A percentile compares a stretch with the other conserved stretches of the same genome.
Evolutionary conservation across 1,140 invertebrate species (phyloP).

Genomic region (Chrysopa pallens): DNA sequence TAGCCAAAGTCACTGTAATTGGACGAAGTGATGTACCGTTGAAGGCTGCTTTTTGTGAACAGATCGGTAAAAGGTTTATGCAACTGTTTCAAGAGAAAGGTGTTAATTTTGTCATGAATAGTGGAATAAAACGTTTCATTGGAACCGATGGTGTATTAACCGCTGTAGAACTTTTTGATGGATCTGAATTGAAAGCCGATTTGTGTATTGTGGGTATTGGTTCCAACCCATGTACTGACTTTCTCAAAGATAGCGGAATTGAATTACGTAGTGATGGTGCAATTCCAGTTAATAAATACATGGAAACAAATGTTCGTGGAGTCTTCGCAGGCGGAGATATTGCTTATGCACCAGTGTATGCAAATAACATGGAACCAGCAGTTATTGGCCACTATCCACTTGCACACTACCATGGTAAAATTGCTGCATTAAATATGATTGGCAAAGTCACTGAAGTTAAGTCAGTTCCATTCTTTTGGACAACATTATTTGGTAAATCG

Average conservation of each 20-base stretch:
- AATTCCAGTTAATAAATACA: constrained; percentile 48
- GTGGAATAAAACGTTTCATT: constrained; percentile 35
- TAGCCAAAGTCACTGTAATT: constrained; percentile 62
- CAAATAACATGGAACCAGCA: constrained; percentile 34
- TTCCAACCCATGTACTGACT: constrained; percentile 60
- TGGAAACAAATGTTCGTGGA: constrained; percentile 59
- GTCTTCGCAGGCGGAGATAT: constrained; percentile 85
- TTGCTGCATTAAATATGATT: constrained; percentile 69
- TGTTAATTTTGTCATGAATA: constrained; percentile 51
- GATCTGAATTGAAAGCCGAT: constrained; percentile 50
- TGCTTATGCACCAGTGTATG: constrained; percentile 67
- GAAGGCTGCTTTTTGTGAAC: constrained; percentile 45
- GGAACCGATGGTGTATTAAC: constrained; percentile 34
- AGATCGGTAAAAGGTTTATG: constrained; percentile 47
- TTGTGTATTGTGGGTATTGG: constrained; percentile 71
- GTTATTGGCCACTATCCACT: constrained; percentile 82
- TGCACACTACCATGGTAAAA: constrained; percentile 72
- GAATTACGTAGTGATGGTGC: constrained; percentile 47
- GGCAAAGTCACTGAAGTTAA: constrained; percentile 34
- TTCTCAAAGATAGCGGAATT: constrained; percentile 56
- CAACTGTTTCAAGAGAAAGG: constrained; percentile 47
- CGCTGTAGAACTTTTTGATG: constrained; percentile 50
- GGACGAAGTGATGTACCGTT: constrained; percentile 56
- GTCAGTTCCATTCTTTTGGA: constrained; percentile 86
- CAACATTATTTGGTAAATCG: constrained; percentile 69